A percentile compares a stretch with the other conserved stretches of the same genome.
Evolutionary conservation across 2,888 invertebrate species (phyloP).

Genomic region (Sesia apiformis): DNA sequence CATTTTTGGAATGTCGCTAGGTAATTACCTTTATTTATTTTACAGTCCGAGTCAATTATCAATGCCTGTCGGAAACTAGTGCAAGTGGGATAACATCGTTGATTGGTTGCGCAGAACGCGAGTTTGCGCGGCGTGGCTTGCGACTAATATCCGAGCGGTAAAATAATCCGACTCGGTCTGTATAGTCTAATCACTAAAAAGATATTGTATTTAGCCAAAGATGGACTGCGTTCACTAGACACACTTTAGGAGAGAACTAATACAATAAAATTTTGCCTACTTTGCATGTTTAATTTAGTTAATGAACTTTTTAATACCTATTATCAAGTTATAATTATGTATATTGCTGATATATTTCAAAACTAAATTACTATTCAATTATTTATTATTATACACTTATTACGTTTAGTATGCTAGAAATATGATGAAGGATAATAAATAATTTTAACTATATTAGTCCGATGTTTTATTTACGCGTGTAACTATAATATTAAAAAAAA

Average conservation of each 20-base stretch:
- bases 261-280: slow-evolving; percentile 68
- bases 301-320: slow-evolving; percentile 45
- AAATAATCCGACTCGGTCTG: background rate
- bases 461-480: slow-evolving; percentile 43
- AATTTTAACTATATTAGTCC: slow-evolving; percentile 74
- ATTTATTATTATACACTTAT: slow-evolving; percentile 76
- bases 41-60: background rate
- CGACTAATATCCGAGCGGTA: background rate
- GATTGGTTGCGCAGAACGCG: too few species aligned
- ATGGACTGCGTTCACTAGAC: slow-evolving; percentile 39
- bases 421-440: slow-evolving; percentile 77
- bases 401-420: slow-evolving; percentile 76
- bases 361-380: slow-evolving; percentile 74
- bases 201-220: slow-evolving; percentile 27
- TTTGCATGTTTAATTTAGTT: slow-evolving; percentile 62
- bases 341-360: slow-evolving; percentile 69
- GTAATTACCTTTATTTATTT: slow-evolving; percentile 34
- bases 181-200: slow-evolving; percentile 8
- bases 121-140: background rate
- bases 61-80: background rate
- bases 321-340: slow-evolving; percentile 63
- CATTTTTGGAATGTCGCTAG: slow-evolving; percentile 54
- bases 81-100: too few species aligned
- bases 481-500: background rate
- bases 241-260: slow-evolving; percentile 52